These are phyloP conservation scores for Brevimyrus niger DNA, from an alignment of 2,113 vertebrate species.

Conservation along the genomic window DNA sequence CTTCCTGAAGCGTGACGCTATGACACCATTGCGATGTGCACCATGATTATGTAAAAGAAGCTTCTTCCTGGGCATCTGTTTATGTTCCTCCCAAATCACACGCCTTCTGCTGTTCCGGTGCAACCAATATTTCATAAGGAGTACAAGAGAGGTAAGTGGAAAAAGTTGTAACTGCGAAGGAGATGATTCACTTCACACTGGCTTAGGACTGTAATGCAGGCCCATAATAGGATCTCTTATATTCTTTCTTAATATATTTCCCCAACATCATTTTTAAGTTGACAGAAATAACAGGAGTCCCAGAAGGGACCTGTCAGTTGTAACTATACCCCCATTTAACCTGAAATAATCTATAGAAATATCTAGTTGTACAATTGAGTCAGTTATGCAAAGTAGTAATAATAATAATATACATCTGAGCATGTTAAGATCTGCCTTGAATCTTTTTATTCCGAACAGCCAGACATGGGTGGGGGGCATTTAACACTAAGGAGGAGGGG, in stretches of 20 bases:
- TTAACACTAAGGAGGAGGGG: not conserved
- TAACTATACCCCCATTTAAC: not conserved
- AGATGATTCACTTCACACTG: not conserved
- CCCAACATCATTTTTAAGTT: not conserved
- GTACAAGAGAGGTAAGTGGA: not conserved
- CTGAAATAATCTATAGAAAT: not conserved
- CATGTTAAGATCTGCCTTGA: not conserved
- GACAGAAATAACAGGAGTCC: not conserved
- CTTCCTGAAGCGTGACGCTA: not conserved
- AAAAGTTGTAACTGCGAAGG: not conserved
- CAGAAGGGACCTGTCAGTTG: not conserved
- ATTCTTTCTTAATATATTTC: not conserved
- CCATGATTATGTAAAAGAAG: not conserved
- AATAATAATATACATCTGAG: not conserved
- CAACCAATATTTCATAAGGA: not conserved
- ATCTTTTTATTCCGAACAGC: not conserved
- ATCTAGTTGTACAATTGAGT: not conserved
- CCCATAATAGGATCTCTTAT: not conserved
- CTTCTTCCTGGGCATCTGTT: not conserved
- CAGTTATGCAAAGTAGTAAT: not conserved
- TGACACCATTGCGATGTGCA: not conserved
- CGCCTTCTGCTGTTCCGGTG: not conserved
- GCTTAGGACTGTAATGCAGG: not conserved
- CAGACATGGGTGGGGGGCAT: not conserved
- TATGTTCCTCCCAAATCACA: not conserved